Evolutionary conservation across 2,888 invertebrate genomes (phyloP), one percentile per base, ranked within the genome.

Genomic region (Lepidochitona cinerea): DNA sequence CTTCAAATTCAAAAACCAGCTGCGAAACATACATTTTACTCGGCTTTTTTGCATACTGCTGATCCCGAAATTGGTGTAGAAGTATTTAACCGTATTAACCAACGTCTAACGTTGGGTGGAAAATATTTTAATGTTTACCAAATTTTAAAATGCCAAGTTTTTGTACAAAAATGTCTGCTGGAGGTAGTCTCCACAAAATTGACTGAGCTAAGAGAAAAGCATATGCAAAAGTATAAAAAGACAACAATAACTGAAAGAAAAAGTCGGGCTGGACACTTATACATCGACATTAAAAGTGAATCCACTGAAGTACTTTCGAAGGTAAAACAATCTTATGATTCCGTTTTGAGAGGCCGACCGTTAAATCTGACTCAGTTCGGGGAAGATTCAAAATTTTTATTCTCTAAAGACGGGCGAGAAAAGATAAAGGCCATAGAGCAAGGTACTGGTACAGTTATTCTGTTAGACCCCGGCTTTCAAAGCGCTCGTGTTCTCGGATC

Each of bases 401-500:
- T 83, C 66, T 76, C 77, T 7, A 64, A 67, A 64, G 73, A 80
- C 41, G 84, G 83, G 0, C 71, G 72, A 41, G 36, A 74, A 52
- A 54, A 69, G 14, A 32, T 81, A 3, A 70, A 78, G 35, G 68
- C 69, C 0, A 73, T 84, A 2, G 79, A 79, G 68, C 73, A 74
- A 54, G 37, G 71, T 33, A 76, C 76, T 0, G 53, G 70, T 7
- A 73, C 79, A 23, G 29, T 74, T 7, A 80, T 84, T 35, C 67
- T 68, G n/a, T 33, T 73, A 23, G 83, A 84, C 72, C 70, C 76
- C 7, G 77, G 82, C 59, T 73, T 66, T 18, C 73, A 78, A 73
- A 75, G 76, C 14, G 41, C 84, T 14, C 68, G 72, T 0, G 70
- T 85, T 1, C 77, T 81, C 36, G 85, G 85, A n/a, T 66, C 41